Conservation (phyloP, 2,797 vertebrate genomes). For the Iguana delicatissima region DNA sequence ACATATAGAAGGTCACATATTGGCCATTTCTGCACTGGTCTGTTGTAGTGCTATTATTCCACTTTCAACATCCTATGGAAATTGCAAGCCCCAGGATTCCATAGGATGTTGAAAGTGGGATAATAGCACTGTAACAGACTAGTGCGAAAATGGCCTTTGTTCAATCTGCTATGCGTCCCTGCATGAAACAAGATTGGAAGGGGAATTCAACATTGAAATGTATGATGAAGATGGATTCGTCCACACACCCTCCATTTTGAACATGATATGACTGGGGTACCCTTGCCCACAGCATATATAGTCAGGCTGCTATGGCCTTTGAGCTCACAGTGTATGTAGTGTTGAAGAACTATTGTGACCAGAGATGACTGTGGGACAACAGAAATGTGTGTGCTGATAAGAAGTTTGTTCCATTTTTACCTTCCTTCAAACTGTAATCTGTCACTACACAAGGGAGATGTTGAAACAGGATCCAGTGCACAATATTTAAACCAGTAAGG, state of each 20-base stretch:
- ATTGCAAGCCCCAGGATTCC: too few species aligned
- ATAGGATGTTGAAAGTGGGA: too few species aligned
- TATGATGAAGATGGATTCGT: background rate
- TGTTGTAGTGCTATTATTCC: too few species aligned
- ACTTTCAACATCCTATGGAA: too few species aligned
- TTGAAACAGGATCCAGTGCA: background rate
- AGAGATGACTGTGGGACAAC: background rate
- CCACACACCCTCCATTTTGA: background rate
- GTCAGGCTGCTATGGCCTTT: background rate
- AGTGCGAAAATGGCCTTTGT: background rate
- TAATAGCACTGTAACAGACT: too few species aligned
- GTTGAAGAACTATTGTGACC: background rate
- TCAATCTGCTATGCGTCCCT: background rate
- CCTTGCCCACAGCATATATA: too few species aligned
- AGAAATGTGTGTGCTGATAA: background rate
- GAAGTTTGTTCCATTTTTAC: background rate
- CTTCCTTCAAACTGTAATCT: background rate
- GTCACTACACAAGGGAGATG: background rate
- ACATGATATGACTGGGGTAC: background rate
- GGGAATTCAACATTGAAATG: background rate
- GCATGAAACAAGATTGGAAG: background rate
- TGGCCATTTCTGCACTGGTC: too few species aligned
- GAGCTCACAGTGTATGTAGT: background rate
- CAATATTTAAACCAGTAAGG: background rate
- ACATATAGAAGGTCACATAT: background rate